Percentiles rank a stretch among this genome's conserved stretches.
phyloP scores from a whole-genome alignment of 1,140 invertebrate genomes.

The Heterodera carotae region DNA sequence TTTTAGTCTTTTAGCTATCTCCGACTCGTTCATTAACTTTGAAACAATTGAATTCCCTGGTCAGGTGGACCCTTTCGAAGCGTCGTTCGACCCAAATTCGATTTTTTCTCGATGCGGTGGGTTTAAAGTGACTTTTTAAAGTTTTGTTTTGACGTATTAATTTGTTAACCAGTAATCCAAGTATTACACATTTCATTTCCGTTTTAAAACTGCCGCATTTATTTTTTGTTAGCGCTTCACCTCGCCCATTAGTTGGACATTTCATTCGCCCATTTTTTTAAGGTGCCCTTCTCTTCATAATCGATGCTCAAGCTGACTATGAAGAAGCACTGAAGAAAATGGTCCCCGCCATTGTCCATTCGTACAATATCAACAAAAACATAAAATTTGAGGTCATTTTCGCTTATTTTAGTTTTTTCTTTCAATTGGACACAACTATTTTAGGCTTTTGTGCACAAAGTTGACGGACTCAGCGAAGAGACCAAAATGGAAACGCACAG shows the following conservation, averaged over 20 bases:
- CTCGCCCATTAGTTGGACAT: too few species aligned
- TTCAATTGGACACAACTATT: slow-evolving; percentile 8
- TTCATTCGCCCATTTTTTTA: neutral
- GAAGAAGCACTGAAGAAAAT: slow-evolving; percentile 87
- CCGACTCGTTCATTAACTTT: slow-evolving; percentile 97
- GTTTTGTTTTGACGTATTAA: too few species aligned
- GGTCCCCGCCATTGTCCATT: slow-evolving; percentile 86
- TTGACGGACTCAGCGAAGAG: slow-evolving; percentile 63
- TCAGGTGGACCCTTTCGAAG: slow-evolving; percentile 95
- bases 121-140: too few species aligned
- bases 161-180: too few species aligned
- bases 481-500: slow-evolving; percentile 74
- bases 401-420: slow-evolving; percentile 1
- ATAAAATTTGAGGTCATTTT: slow-evolving; percentile 94
- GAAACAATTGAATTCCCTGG: slow-evolving; percentile 99
- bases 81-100: slow-evolving; percentile 89
- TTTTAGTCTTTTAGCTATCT: slow-evolving; percentile 71
- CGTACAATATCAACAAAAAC: slow-evolving; percentile 90
- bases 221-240: too few species aligned
- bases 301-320: slow-evolving; percentile 83
- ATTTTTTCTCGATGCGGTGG: slow-evolving; percentile 80
- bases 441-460: slow-evolving; percentile 63
- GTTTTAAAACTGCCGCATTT: too few species aligned
- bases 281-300: slow-evolving; percentile 90
- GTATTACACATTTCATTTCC: too few species aligned